A percentile compares a stretch with the other conserved stretches of the same genome.
phyloP scores from a whole-genome alignment of 2,113 vertebrate species.

The Agapornis roseicollis region DNA sequence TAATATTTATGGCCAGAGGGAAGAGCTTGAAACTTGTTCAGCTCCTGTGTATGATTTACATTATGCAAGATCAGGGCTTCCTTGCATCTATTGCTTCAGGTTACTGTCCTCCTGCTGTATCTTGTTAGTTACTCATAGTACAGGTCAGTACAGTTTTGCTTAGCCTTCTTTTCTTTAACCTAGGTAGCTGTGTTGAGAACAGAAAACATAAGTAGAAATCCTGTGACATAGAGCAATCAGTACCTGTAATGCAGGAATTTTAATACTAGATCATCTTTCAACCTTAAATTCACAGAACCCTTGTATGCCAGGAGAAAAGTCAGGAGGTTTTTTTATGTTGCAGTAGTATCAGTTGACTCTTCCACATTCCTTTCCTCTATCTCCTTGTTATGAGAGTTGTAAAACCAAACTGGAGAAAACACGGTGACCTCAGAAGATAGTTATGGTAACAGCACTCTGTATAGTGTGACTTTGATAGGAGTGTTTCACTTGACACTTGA shows the following conservation, averaged over 20 bases:
- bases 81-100: neutral
- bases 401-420: neutral
- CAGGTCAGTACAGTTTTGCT: neutral
- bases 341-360: neutral
- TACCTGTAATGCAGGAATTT: neutral
- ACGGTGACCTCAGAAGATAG: neutral
- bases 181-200: neutral
- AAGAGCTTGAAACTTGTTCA: neutral
- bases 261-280: neutral
- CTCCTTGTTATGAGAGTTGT: neutral
- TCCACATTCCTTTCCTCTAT: neutral
- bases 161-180: neutral
- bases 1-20: constrained; percentile 20
- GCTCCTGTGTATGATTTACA: neutral
- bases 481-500: neutral
- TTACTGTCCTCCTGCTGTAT: neutral
- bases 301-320: neutral
- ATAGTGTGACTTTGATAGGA: neutral
- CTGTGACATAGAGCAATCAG: neutral
- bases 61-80: neutral
- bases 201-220: neutral
- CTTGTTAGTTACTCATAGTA: neutral
- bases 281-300: neutral
- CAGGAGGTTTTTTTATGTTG: neutral
- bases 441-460: neutral